Conservation (phyloP, 2,888 invertebrate genomes). For the Tinea semifulvella region DNA sequence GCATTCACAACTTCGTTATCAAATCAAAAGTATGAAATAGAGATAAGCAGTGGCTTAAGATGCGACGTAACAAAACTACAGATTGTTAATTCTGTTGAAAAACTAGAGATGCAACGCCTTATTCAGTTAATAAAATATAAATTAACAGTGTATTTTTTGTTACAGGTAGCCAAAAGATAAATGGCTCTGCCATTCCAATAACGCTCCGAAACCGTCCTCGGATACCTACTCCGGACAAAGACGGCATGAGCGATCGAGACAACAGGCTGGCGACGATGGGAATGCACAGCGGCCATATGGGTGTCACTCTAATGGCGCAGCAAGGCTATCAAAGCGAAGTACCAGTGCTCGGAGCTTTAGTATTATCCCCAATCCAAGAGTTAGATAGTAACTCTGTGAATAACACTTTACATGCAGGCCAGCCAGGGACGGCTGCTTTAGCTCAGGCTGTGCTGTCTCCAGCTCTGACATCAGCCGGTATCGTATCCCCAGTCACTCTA, state of each 20-base stretch:
- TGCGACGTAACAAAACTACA: no score
- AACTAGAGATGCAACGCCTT: no score
- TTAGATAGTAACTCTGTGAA: conserved; percentile 80
- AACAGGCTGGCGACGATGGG: conserved; percentile 65
- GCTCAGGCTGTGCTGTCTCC: conserved; percentile 82
- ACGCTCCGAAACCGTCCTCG: conserved; percentile 84
- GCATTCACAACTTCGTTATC: no score
- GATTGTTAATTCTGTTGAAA: no score
- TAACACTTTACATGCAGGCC: conserved; percentile 76
- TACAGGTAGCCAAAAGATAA: conserved; percentile 74
- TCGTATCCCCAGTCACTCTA: conserved; percentile 40
- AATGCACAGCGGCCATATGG: conserved; percentile 53
- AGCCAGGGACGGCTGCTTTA: conserved; percentile 78
- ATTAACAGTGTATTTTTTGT: no score
- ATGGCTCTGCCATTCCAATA: conserved; percentile 71
- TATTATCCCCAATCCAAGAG: conserved; percentile 86
- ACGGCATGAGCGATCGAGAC: conserved; percentile 78
- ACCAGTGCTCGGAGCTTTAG: conserved; percentile 78
- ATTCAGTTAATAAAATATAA: no score
- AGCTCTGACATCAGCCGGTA: conserved; percentile 54
- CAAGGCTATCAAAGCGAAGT: conserved; percentile 72
- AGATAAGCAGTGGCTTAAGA: no score
- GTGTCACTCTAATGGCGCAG: conserved; percentile 76
- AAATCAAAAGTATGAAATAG: no score
- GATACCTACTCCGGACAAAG: conserved; percentile 88